Percentiles rank a stretch among this genome's conserved stretches.
These are phyloP conservation scores for Drosophila infuscata DNA, from an alignment of 2,888 invertebrate species.

Conservation along the genomic window DNA sequence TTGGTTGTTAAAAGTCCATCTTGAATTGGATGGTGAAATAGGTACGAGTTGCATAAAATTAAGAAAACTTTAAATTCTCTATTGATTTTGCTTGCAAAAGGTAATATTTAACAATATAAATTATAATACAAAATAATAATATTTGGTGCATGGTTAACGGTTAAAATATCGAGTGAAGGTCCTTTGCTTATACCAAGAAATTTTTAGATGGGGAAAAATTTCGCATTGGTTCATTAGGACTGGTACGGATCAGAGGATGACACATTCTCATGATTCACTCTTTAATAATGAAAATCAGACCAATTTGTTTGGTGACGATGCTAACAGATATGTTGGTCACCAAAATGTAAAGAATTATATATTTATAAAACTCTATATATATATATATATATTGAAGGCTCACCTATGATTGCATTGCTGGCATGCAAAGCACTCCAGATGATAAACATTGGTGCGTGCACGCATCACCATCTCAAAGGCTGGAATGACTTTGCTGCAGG, in stretches of 20 bases:
- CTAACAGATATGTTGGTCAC: background rate
- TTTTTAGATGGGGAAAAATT: background rate
- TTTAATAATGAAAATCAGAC: background rate
- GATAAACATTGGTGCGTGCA: slow-evolving; percentile 98
- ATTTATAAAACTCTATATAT: too few relatives aligned
- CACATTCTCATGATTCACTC: too few relatives aligned
- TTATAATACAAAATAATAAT: background rate
- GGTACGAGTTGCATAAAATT: too few relatives aligned
- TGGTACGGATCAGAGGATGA: too few relatives aligned
- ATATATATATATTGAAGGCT: slow-evolving; percentile 82
- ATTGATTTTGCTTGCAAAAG: too few relatives aligned
- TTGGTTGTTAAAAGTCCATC: background rate
- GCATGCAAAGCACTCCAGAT: slow-evolving; percentile 98
- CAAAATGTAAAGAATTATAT: too few relatives aligned
- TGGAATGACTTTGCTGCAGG: slow-evolving; percentile 98
- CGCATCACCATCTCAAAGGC: slow-evolving; percentile 99
- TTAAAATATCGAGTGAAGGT: background rate
- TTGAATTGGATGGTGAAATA: background rate
- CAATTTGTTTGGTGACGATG: too few relatives aligned
- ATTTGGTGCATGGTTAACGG: background rate
- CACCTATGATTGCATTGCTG: slow-evolving; percentile 99
- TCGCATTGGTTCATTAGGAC: background rate
- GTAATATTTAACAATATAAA: background rate
- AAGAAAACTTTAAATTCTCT: too few relatives aligned
- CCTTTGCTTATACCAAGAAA: background rate